These are phyloP conservation scores for Ammodytes dubius DNA, from an alignment of 2,113 vertebrate genomes.

Conservation along the genomic window DNA sequence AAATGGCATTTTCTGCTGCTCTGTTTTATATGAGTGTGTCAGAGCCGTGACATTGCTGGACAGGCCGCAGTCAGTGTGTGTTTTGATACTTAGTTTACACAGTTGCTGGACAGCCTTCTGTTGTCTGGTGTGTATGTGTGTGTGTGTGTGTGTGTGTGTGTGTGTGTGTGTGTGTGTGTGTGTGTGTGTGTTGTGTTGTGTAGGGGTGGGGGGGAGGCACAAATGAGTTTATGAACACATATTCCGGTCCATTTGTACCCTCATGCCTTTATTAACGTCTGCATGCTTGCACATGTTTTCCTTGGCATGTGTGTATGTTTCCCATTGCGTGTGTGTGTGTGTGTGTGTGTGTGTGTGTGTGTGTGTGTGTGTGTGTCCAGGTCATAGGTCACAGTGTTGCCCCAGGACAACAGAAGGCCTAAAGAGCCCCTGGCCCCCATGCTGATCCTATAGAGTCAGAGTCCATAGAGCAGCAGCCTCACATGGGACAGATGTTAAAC, in stretches of 20 bases:
- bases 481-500: slow-evolving; percentile 51
- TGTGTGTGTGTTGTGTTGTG: not conserved
- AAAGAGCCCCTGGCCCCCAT: slow-evolving; percentile 57
- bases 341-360: slow-evolving; percentile 23
- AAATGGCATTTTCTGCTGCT: slow-evolving; percentile 12
- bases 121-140: not conserved
- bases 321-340: slow-evolving; percentile 6
- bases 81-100: slow-evolving; percentile 48
- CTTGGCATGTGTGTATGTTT: slow-evolving; percentile 15
- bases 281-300: slow-evolving; percentile 45
- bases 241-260: slow-evolving; percentile 18
- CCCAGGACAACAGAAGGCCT: slow-evolving; percentile 62
- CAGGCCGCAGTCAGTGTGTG: slow-evolving; percentile 7
- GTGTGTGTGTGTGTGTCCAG: slow-evolving; percentile 49
- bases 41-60: slow-evolving; percentile 3
- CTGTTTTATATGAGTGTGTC: slow-evolving; percentile 23
- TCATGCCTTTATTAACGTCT: slow-evolving; percentile 10
- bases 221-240: slow-evolving; percentile 23
- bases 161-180: not conserved
- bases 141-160: not conserved
- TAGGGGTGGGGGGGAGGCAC: too few species aligned
- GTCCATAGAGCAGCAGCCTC: slow-evolving; percentile 40
- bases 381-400: slow-evolving; percentile 68
- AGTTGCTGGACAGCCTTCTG: slow-evolving; percentile 52
- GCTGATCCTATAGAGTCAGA: slow-evolving; percentile 56